Evolutionary conservation across 2,797 vertebrate genomes (phyloP), one percentile per base, ranked within the genome.

Genomic region (Melanogrammus aeglefinus): DNA sequence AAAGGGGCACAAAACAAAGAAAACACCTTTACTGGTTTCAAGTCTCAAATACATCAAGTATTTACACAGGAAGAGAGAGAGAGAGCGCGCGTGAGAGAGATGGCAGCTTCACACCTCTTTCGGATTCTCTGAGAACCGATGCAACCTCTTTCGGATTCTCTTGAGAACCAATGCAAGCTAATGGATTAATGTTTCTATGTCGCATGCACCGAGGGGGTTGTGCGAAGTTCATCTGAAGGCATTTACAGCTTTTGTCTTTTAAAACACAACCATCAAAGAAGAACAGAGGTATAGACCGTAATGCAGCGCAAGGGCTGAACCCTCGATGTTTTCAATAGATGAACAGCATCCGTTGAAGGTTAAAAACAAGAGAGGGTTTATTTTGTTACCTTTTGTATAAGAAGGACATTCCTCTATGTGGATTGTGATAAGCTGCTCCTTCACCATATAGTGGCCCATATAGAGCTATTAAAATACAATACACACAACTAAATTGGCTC

Each of bases 141-240:
- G 86, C 88, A 84, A 87, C 90, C 91, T 94, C 31, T 33, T 33
- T 38, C 36, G 8, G 38, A 39, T 39, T 39, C 38, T 39, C 38
- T 39, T 39, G 38, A 39, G 38, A 44, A 44, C 41, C 41, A 44
- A 44, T 44, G 86, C 88, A 84, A 87, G 90, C 91, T 94, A 93
- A 93, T 93, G 93, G 94, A 94, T 94, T 92, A 93, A 93, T 93
- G 92, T 90, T 92, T 93, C 90, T 87, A 89, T 93, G 91, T 92
- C 90, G 88, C 91, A 91, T 86, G 84, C 86, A 87, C 78, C 77
- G 81, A 80, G 38, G 41, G 41, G 41, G 41, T 44, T 44, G 13
- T 44, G 10, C 9, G 86, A 87, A 91, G 90, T 91, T 90, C 88
- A 92, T 4, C 44, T 51, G 44, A 2, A 51, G 44, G 90, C 88